Evolutionary conservation across 2,113 vertebrate species (phyloP), one percentile per base, ranked within the genome.

Genomic region (Lanius collurio): DNA sequence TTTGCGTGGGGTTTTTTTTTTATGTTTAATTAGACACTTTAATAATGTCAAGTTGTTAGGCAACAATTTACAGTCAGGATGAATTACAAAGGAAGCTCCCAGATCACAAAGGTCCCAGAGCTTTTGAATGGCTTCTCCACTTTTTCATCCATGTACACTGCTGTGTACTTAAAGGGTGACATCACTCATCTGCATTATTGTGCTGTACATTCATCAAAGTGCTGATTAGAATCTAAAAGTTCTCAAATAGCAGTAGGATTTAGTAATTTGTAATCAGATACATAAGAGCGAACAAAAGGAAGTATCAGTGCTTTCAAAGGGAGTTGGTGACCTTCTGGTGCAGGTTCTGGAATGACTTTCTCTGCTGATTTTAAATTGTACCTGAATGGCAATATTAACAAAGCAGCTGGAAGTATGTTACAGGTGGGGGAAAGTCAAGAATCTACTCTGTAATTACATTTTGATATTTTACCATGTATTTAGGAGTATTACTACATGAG

Each of bases 241-340:
- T 97, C 96, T 97, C 94, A 93, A 94, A 96, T 97, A 96, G 96
- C 97, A 93, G 71, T 33, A 93, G 81, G 89, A 95, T 97, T 96
- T 88, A 62, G 87, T 95, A 82, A 95, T 94, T 96, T 97, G 97
- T 96, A 97, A 97, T 95, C 89, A 95, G 96, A 97, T 96, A 93
- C 79, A 13, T 77, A 87, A 89, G 63, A 65, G 44, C 0, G 63
- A 96, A 97, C 93, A 97, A 97, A 97, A 95, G 92, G 92, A 97
- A 97, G 94, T 96, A 97, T 95, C 95, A 88, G 67, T 33, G 88
- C 94, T 97, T 94, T 97, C 91, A 96, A 93, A 95, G 93, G 93
- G 90, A 96, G 95, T 90, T 92, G 90, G 93, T 96, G 94, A 96
- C 92, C 95, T 97, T 95, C 87, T 95, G 22, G 50, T 76, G 74